phyloP scores from a whole-genome alignment of 2,113 vertebrate species.

The Pycnonotus jocosus region DNA sequence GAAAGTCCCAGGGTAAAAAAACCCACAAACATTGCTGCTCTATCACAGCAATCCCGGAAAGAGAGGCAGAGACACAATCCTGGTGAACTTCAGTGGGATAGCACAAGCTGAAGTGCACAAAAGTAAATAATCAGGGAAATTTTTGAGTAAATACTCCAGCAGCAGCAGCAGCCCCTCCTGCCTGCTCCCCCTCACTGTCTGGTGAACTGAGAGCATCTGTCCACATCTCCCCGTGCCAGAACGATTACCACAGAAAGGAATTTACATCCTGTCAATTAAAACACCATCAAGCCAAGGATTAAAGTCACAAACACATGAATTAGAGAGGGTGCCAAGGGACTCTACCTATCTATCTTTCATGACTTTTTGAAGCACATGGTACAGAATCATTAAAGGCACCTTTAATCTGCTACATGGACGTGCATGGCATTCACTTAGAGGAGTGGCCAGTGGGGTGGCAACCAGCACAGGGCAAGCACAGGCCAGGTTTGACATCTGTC shows the following conservation, averaged over 20 bases:
- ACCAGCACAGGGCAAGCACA: neutral
- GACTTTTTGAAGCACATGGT: neutral
- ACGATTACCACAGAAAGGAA: conserved; percentile 48
- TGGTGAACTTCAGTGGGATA: neutral
- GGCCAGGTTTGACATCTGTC: neutral
- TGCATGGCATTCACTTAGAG: neutral
- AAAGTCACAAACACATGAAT: conserved; percentile 42
- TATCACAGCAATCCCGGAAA: neutral
- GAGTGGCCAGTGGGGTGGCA: neutral
- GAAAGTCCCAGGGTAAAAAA: neutral
- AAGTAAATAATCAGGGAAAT: neutral
- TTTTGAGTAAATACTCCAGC: neutral
- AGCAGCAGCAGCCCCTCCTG: neutral
- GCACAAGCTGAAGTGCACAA: neutral
- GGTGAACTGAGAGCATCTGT: conserved; percentile 40
- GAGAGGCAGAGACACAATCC: neutral
- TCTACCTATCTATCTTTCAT: conserved; percentile 2
- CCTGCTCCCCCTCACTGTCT: neutral
- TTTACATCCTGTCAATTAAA: conserved; percentile 62
- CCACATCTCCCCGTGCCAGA: conserved; percentile 17
- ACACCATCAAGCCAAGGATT: conserved; percentile 48
- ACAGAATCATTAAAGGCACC: neutral
- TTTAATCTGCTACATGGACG: neutral
- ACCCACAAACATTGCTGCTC: neutral
- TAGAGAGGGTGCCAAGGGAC: conserved; percentile 12